These are phyloP conservation scores for Antechinus stuartii DNA, from an alignment of 2,113 vertebrate species.

Conservation along the genomic window DNA sequence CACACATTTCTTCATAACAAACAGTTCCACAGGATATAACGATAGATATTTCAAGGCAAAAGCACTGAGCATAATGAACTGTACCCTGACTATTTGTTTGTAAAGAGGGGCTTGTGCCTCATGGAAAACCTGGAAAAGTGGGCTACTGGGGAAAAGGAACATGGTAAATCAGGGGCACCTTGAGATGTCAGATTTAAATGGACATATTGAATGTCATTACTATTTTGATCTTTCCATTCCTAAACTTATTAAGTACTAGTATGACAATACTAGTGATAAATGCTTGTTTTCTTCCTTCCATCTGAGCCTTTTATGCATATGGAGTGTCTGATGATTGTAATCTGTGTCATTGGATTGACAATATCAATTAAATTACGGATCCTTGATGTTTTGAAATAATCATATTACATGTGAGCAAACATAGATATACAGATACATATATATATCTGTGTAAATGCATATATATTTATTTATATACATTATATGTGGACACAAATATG, in stretches of 20 bases:
- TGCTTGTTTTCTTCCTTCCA: too few species aligned
- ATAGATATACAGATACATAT: too few species aligned
- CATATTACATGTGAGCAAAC: neutral
- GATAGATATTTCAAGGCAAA: constrained; percentile 81
- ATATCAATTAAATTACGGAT: neutral
- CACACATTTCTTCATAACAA: constrained; percentile 78
- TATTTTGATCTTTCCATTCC: neutral
- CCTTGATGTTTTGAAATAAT: neutral
- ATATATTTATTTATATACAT: too few species aligned
- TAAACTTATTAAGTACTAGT: neutral
- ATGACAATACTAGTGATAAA: too few species aligned
- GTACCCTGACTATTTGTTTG: constrained; percentile 67
- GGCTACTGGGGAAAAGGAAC: neutral
- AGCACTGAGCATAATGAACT: constrained; percentile 70
- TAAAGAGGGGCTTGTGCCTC: constrained; percentile 54
- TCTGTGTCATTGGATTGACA: neutral
- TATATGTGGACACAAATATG: neutral
- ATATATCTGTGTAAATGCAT: too few species aligned
- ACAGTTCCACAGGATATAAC: constrained; percentile 78
- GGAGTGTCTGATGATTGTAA: neutral
- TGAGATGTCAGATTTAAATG: neutral
- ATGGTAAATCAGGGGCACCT: neutral
- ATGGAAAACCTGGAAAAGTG: constrained; percentile 62
- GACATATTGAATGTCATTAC: neutral
- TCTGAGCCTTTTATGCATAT: too few species aligned